phyloP scores from a whole-genome alignment of 2,888 invertebrate species.

The Hirtodrosophila alboralis region DNA sequence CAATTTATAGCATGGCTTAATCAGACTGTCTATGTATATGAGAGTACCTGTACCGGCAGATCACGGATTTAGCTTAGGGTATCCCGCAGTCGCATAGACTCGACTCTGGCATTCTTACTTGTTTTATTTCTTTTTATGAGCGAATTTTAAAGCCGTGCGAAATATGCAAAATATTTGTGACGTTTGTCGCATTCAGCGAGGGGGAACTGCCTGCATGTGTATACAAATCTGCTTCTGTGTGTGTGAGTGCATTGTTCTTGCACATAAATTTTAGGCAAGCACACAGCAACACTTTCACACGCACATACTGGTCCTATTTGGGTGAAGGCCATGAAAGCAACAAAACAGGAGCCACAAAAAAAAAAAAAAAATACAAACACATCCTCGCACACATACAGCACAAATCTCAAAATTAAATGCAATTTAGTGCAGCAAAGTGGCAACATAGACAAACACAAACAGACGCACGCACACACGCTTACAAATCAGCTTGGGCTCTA shows the following conservation, averaged over 20 bases:
- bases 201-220: constrained; percentile 23
- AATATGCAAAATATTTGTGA: constrained; percentile 67
- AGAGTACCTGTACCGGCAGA: too few species aligned
- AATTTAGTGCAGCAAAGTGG: constrained; percentile 78
- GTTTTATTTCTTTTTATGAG: constrained; percentile 27
- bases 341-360: constrained; percentile 16
- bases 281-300: constrained; percentile 45
- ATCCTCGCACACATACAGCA: constrained; percentile 23
- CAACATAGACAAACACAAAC: constrained; percentile 38
- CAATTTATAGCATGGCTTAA: too few species aligned
- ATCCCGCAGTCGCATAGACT: too few species aligned
- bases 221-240: constrained; percentile 28
- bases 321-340: constrained; percentile 65
- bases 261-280: constrained; percentile 72
- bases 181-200: constrained; percentile 50
- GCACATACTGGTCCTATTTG: constrained; percentile 58
- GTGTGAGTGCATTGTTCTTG: constrained; percentile 58
- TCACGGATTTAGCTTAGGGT: too few species aligned
- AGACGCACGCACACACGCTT: background rate
- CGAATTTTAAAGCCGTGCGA: constrained; percentile 57
- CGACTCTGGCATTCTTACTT: too few species aligned
- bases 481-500: constrained; percentile 6
- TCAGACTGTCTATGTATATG: too few species aligned
- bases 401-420: constrained; percentile 77
- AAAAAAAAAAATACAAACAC: constrained; percentile 25